These are phyloP conservation scores for Hyposmocoma kahamanoa DNA, from an alignment of 1,140 invertebrate genomes.

Conservation along the genomic window DNA sequence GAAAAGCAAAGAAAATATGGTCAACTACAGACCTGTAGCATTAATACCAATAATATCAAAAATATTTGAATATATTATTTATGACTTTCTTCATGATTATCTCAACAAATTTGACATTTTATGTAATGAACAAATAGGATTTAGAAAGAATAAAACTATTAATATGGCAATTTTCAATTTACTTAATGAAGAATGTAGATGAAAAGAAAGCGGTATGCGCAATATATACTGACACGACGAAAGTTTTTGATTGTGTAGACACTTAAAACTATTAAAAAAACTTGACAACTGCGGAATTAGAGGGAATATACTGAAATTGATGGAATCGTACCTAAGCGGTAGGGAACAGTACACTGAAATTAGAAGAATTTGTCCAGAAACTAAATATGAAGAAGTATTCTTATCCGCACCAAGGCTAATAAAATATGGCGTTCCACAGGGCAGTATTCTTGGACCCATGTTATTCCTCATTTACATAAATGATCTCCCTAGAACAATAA, in stretches of 20 bases:
- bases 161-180: conserved; percentile 6
- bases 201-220: conserved; percentile 16
- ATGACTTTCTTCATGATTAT: not conserved
- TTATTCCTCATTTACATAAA: not conserved
- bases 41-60: conserved; percentile 2
- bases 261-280: conserved; percentile 9
- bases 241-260: conserved; percentile 17
- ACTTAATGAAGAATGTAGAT: conserved; percentile 11
- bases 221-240: conserved; percentile 16
- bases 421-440: too few species aligned
- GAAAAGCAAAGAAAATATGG: not conserved
- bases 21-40: conserved; percentile 4
- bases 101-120: not conserved
- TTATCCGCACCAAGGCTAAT: too few species aligned
- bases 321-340: not conserved
- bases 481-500: not conserved
- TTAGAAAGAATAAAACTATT: conserved; percentile 3
- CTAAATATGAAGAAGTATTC: too few species aligned
- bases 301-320: conserved; percentile 2
- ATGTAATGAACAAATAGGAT: conserved; percentile 2
- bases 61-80: conserved; percentile 4
- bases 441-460: too few species aligned
- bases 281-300: conserved; percentile 13
- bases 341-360: too few species aligned
- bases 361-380: too few species aligned